phyloP scores from a whole-genome alignment of 2,888 invertebrate species.

The Amaurobius ferox region DNA sequence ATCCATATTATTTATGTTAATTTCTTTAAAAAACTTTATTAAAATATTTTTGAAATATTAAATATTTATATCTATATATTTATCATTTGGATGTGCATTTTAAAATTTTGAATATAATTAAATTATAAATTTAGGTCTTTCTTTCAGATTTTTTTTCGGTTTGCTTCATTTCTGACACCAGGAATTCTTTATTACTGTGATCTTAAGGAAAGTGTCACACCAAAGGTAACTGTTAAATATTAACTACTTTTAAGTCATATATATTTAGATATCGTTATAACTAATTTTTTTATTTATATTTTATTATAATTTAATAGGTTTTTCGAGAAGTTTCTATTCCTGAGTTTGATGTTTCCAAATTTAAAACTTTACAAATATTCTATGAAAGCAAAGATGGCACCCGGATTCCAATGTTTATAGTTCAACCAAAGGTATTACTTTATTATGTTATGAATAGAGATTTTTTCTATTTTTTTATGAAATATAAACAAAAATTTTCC shows the following conservation, averaged over 20 bases:
- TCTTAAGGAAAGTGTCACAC: conserved; percentile 81
- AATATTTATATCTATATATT: no score
- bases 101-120: not conserved
- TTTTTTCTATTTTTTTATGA: no score
- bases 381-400: conserved; percentile 79
- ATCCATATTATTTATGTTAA: no score
- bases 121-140: not conserved
- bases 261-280: not conserved
- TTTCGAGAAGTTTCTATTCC: conserved; percentile 91
- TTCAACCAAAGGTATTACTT: conserved; percentile 77
- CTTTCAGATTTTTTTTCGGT: conserved; percentile 89
- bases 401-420: conserved; percentile 79
- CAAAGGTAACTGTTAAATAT: no score
- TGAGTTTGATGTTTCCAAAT: conserved; percentile 87
- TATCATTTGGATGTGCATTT: not conserved
- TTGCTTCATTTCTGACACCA: conserved; percentile 95
- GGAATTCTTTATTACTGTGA: conserved; percentile 91
- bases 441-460: not conserved
- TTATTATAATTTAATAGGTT: conserved; percentile 78
- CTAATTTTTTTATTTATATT: not conserved
- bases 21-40: no score
- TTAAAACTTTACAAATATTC: conserved; percentile 88
- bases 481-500: no score
- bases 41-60: no score
- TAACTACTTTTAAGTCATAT: not conserved